Percentiles rank a stretch among this genome's conserved stretches.
phyloP scores from a whole-genome alignment of 2,113 vertebrate genomes.

The Cebus imitator region DNA sequence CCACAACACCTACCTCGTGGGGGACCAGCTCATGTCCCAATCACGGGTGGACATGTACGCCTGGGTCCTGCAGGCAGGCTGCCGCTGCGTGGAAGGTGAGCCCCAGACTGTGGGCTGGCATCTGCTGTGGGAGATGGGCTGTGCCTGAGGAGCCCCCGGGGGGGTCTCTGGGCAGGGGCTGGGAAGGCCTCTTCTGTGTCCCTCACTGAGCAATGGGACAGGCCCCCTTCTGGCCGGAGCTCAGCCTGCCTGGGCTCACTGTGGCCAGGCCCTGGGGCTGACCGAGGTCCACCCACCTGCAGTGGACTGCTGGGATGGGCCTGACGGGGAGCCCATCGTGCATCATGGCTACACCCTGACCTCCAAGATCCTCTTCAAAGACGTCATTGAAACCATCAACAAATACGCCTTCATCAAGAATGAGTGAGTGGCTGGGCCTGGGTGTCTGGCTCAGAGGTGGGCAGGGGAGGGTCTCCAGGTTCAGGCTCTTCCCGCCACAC shows the following conservation, averaged over 20 bases:
- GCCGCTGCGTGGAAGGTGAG: conserved; percentile 97
- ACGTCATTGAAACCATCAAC: conserved; percentile 98
- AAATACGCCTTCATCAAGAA: conserved; percentile 96
- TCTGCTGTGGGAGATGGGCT: neutral
- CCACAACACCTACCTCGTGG: conserved; percentile 99
- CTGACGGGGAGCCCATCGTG: conserved; percentile 96
- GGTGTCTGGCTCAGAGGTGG: rapidly evolving
- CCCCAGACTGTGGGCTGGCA: rapidly evolving
- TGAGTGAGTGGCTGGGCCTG: conserved; percentile 86
- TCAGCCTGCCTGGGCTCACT: neutral
- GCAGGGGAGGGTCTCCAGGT: rapidly evolving
- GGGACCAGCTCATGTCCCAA: conserved; percentile 99
- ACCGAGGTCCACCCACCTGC: neutral
- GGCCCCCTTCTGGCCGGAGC: neutral
- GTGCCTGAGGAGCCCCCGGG: too few relatives aligned
- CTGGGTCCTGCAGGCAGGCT: conserved; percentile 97
- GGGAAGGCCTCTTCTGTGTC: neutral
- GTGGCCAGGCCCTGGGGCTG: neutral
- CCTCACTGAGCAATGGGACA: rapidly evolving
- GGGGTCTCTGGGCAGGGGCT: neutral
- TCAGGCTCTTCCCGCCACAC: neutral
- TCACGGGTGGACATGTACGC: conserved; percentile 98
- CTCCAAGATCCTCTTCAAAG: conserved; percentile 98
- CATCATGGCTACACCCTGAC: conserved; percentile 98
- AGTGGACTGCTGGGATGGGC: conserved; percentile 99